Evolutionary conservation across 2,113 vertebrate genomes (phyloP), one percentile per base, ranked within the genome.

Genomic region (Podocnemis expansa): DNA sequence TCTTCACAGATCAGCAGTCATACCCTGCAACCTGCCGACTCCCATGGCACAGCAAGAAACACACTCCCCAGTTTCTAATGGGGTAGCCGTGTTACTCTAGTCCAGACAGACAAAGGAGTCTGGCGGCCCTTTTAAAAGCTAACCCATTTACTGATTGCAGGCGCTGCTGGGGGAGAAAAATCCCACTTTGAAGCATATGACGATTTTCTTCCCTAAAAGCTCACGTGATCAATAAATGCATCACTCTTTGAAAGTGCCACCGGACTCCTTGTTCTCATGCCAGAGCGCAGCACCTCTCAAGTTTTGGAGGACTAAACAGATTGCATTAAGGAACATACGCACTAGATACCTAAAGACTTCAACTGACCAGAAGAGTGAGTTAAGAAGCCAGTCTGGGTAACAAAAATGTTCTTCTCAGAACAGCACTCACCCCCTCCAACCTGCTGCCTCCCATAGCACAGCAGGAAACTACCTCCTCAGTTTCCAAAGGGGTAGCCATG

Each of bases 321-420:
- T 0, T 52, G 55, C 5, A 7, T 1, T 8, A 63, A 49, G 25
- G 2, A 70, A 10, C 31, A 29, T 6, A 5, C 0, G 4, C 4
- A n/a, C 51, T 0, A 41, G 34, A 3, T 80, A 6, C 13, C 21
- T 2, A 25, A 55, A 55, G n/a, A 22, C n/a, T 8, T 52, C 84
- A 29, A 41, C 3, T 3, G 22, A 70, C 19, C 90, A 60, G 52
- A 45, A 10, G 49, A 1, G 2, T 0, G 3, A 0, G 0, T 2
- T 4, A 31, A 14, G 10, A 47, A 2, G 63, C 43, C 47, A 84
- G 47, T 6, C 21, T n/a, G 63, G n/a, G 19, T 38, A n/a, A 70
- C 7, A 70, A 38, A 70, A 34, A 16, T 52, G 51, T 52, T 52
- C 51, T 52, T 52, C 47, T 47, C 34, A 19, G 60, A 17, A 6